A percentile compares a stretch with the other conserved stretches of the same genome.
Evolutionary conservation across 2,888 invertebrate genomes (phyloP).

Genomic region (Molorchus minor): DNA sequence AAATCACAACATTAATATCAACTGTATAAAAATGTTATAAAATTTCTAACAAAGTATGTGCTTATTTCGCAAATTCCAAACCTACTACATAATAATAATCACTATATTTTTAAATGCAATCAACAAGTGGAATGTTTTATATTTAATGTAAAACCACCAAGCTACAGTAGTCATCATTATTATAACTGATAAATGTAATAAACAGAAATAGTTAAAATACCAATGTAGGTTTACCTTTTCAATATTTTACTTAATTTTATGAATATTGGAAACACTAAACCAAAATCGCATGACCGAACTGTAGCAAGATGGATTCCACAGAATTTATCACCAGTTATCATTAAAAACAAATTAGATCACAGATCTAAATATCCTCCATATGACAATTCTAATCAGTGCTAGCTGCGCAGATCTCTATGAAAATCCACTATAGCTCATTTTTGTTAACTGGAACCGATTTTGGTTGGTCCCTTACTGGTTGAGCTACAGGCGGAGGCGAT

Average conservation of each 20-base stretch:
- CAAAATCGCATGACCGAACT: no score
- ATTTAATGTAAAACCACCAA: no score
- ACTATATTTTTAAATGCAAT: not conserved
- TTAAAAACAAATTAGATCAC: conserved; percentile 9
- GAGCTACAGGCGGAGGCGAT: conserved; percentile 6
- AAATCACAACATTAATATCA: no score
- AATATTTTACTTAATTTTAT: no score
- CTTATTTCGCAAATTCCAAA: conserved; percentile 6
- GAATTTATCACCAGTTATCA: not conserved
- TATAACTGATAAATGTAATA: no score
- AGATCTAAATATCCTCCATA: conserved; percentile 16
- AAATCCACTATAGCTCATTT: not conserved
- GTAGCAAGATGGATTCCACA: no score
- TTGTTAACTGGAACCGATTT: conserved; percentile 2
- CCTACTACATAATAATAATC: not conserved
- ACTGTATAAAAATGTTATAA: conserved; percentile 20
- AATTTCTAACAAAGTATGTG: conserved; percentile 1
- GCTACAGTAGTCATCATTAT: no score
- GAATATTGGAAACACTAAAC: no score
- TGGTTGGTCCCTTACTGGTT: conserved; percentile 4
- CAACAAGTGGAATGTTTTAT: conserved; percentile 8
- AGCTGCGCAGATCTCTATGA: not conserved
- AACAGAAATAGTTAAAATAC: no score
- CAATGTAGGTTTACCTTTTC: no score
- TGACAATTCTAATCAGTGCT: conserved; percentile 1